A percentile compares a stretch with the other conserved stretches of the same genome.
Evolutionary conservation across 2,797 vertebrate genomes (phyloP).

Genomic region (Lateolabrax maculatus): DNA sequence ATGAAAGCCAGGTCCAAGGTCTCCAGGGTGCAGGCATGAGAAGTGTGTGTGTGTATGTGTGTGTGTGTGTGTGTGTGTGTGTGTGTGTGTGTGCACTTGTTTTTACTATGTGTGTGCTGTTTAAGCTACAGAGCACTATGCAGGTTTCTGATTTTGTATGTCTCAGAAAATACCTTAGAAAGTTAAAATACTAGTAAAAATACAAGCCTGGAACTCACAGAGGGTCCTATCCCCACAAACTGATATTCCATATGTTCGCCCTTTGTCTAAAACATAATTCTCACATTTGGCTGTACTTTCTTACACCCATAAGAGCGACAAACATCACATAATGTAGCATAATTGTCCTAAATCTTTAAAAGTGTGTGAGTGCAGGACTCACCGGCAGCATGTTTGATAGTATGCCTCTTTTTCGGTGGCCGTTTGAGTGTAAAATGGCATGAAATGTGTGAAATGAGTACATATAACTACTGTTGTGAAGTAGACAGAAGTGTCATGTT

Average conservation of each 20-base stretch:
- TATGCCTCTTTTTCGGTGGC: not conserved
- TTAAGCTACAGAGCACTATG: not conserved
- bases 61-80: not conserved
- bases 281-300: not conserved
- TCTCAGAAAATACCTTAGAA: not conserved
- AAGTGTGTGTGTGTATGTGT: not conserved
- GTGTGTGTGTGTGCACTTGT: not conserved
- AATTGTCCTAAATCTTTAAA: not conserved
- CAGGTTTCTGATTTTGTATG: not conserved
- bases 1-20: conserved; percentile 1
- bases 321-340: not conserved
- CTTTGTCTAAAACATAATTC: not conserved
- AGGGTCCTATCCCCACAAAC: not conserved
- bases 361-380: not conserved
- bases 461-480: not conserved
- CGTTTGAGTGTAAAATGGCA: not conserved
- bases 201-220: not conserved
- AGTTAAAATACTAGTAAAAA: no score
- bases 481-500: not conserved
- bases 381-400: not conserved
- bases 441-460: not conserved
- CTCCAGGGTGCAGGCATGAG: not conserved
- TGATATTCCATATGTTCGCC: not conserved
- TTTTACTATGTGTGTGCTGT: not conserved
- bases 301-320: not conserved